Conservation (phyloP, 2,113 vertebrate species). For the Psettodes erumei region DNA sequence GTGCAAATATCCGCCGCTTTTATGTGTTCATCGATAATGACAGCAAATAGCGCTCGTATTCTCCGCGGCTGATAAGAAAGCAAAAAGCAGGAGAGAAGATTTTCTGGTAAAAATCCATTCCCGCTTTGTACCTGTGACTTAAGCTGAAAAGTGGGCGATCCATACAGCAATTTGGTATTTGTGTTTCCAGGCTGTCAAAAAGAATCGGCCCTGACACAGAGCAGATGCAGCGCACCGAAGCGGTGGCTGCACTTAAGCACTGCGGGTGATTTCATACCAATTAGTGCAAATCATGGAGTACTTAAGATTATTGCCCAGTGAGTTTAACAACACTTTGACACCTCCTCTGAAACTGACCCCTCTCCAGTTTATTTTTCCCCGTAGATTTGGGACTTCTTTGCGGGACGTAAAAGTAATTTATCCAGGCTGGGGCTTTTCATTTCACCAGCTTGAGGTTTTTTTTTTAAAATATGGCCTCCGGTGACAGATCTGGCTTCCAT, state of each 20-base stretch:
- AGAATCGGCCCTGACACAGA: slow-evolving; percentile 77
- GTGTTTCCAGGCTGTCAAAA: slow-evolving; percentile 81
- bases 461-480: slow-evolving; percentile 49
- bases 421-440: slow-evolving; percentile 58
- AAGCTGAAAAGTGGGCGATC: slow-evolving; percentile 74
- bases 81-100: slow-evolving; percentile 56
- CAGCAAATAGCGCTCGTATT: slow-evolving; percentile 66
- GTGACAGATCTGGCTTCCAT: slow-evolving; percentile 71
- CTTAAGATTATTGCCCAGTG: slow-evolving; percentile 81
- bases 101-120: slow-evolving; percentile 61
- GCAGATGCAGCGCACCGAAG: slow-evolving; percentile 73
- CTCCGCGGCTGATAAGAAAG: slow-evolving; percentile 50
- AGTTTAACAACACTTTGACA: slow-evolving; percentile 81
- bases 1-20: slow-evolving; percentile 64
- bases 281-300: slow-evolving; percentile 83
- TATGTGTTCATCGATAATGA: slow-evolving; percentile 71
- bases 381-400: slow-evolving; percentile 50
- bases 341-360: slow-evolving; percentile 75
- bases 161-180: slow-evolving; percentile 66
- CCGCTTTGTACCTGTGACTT: slow-evolving; percentile 67
- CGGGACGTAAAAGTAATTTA: slow-evolving; percentile 59
- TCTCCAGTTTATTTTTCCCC: slow-evolving; percentile 68
- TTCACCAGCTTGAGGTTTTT: slow-evolving; percentile 36
- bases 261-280: slow-evolving; percentile 82
- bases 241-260: slow-evolving; percentile 78